phyloP scores from a whole-genome alignment of 2,888 invertebrate genomes.

The Lomographa bimaculata region DNA sequence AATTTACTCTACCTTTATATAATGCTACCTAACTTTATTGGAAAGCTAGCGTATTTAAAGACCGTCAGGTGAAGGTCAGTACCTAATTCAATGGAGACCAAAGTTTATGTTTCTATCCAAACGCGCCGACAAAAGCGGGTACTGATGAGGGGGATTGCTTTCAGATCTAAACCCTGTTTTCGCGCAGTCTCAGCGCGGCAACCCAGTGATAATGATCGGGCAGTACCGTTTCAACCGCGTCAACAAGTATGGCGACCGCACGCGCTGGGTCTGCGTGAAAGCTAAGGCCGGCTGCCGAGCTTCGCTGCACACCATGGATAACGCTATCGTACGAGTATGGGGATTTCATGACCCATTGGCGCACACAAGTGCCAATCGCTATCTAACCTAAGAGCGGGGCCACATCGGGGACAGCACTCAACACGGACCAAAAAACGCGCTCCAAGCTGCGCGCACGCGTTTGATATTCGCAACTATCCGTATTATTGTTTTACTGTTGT shows the following conservation, averaged over 20 bases:
- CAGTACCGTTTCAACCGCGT: conserved; percentile 77
- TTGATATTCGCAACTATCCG: too few species aligned
- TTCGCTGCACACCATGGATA: conserved; percentile 74
- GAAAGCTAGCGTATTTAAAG: too few species aligned
- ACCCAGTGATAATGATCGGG: conserved; percentile 78
- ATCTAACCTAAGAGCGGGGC: conserved; percentile 38
- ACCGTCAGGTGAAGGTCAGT: too few species aligned
- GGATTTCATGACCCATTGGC: conserved; percentile 73
- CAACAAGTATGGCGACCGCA: conserved; percentile 72
- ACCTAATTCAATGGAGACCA: too few species aligned
- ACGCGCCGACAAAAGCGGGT: too few species aligned
- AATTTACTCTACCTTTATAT: too few species aligned
- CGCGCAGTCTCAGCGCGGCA: conserved; percentile 74
- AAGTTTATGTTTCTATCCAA: too few species aligned
- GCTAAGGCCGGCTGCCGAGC: conserved; percentile 76
- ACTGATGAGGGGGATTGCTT: too few species aligned
- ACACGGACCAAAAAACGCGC: too few species aligned
- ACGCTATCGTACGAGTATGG: conserved; percentile 76
- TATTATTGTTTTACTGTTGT: too few species aligned
- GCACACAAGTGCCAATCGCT: conserved; percentile 74
- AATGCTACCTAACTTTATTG: too few species aligned
- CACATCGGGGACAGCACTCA: not conserved
- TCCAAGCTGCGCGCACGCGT: too few species aligned
- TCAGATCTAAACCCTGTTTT: conserved; percentile 76
- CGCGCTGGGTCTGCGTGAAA: conserved; percentile 77